Percentiles rank a stretch among this genome's conserved stretches.
These are phyloP conservation scores for Columba janthina DNA, from an alignment of 2,113 vertebrate genomes.

Conservation along the genomic window DNA sequence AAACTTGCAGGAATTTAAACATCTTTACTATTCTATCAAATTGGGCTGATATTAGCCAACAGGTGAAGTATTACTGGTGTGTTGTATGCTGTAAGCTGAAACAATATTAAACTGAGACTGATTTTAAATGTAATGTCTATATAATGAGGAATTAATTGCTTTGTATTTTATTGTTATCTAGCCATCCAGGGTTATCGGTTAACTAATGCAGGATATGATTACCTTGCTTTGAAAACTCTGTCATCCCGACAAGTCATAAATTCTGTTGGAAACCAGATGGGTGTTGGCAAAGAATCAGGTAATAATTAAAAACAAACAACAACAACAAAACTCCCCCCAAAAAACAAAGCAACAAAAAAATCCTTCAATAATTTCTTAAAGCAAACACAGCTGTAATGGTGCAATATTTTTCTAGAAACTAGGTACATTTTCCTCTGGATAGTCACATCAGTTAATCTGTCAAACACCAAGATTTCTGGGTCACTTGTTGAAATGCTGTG, in stretches of 20 bases:
- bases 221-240: constrained; percentile 91
- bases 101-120: not conserved
- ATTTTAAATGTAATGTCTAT: not conserved
- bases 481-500: not conserved
- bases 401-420: not conserved
- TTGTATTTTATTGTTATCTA: constrained; percentile 57
- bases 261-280: constrained; percentile 97
- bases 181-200: constrained; percentile 94
- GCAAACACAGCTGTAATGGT: not conserved
- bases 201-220: constrained; percentile 94
- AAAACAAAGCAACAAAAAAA: too few species aligned
- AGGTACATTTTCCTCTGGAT: not conserved
- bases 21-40: not conserved
- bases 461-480: not conserved
- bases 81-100: not conserved
- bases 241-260: constrained; percentile 86
- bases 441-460: not conserved
- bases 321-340: too few species aligned
- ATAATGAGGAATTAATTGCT: not conserved
- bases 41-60: not conserved
- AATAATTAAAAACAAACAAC: constrained; percentile 57
- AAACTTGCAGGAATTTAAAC: not conserved
- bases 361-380: too few species aligned
- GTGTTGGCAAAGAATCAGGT: constrained; percentile 99
- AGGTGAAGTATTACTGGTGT: not conserved